Percentiles rank a stretch among this genome's conserved stretches.
These are phyloP conservation scores for Todiramphus chloris DNA, from an alignment of 2,113 vertebrate genomes.

Conservation along the genomic window DNA sequence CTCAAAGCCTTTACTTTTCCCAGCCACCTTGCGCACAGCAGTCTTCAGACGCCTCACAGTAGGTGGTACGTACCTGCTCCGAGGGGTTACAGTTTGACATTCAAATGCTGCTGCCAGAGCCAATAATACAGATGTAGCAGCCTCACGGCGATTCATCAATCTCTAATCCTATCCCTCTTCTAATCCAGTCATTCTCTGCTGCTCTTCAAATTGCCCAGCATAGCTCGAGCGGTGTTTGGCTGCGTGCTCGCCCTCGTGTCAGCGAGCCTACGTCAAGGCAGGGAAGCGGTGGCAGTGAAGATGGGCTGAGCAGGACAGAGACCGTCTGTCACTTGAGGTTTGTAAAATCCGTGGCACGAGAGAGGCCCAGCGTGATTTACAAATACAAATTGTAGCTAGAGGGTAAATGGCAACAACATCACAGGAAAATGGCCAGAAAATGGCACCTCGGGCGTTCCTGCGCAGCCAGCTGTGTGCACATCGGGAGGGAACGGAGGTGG, in stretches of 20 bases:
- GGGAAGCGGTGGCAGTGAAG: background rate
- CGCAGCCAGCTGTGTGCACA: background rate
- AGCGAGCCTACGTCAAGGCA: background rate
- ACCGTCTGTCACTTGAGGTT: background rate
- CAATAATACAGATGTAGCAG: background rate
- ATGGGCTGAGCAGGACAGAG: background rate
- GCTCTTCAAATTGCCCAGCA: background rate
- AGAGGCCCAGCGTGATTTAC: background rate
- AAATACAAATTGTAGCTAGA: background rate
- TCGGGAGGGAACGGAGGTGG: conserved; percentile 22
- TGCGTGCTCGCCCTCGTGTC: background rate
- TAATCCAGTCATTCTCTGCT: conserved; percentile 9
- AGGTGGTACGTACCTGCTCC: background rate
- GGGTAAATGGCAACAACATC: background rate
- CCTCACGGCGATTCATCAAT: background rate
- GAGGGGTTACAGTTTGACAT: background rate
- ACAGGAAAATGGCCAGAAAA: conserved; percentile 1
- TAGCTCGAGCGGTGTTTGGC: background rate
- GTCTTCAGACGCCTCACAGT: fast-evolving
- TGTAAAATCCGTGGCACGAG: background rate
- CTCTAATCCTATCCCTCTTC: background rate
- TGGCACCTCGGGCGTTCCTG: background rate
- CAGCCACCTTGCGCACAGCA: fast-evolving
- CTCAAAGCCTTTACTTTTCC: background rate
- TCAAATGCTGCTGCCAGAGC: background rate